A percentile compares a stretch with the other conserved stretches of the same genome.
These are phyloP conservation scores for Ptychadena robeensis DNA, from an alignment of 2,797 vertebrate genomes.

Conservation along the genomic window DNA sequence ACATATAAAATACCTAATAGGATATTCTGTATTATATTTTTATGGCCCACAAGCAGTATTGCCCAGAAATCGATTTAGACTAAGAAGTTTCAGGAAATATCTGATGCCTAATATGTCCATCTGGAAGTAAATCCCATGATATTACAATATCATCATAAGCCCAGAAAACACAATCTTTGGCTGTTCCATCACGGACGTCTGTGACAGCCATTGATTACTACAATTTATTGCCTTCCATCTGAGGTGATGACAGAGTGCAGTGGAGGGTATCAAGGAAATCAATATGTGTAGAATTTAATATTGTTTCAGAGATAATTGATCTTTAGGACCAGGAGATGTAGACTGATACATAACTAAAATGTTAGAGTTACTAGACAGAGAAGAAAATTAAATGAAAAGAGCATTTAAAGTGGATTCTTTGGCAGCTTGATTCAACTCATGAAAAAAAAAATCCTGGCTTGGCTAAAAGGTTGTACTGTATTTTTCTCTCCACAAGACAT, in stretches of 20 bases:
- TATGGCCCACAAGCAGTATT: not conserved
- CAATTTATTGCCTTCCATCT: not conserved
- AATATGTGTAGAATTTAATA: conserved; percentile 11
- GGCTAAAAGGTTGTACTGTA: too few relatives aligned
- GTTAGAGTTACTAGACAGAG: not conserved
- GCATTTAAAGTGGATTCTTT: too few relatives aligned
- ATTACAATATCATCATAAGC: not conserved
- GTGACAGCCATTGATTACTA: conserved; percentile 7
- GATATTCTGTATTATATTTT: too few relatives aligned
- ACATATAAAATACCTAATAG: too few relatives aligned
- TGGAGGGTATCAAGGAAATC: conserved; percentile 9
- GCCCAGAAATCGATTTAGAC: not conserved
- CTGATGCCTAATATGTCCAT: not conserved
- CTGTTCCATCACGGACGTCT: not conserved
- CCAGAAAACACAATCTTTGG: not conserved
- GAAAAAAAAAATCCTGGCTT: too few relatives aligned
- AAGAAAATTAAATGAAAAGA: not conserved
- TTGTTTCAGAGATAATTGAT: not conserved
- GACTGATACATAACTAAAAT: not conserved
- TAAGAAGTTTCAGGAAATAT: not conserved
- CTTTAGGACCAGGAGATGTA: not conserved
- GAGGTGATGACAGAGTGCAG: conserved; percentile 12
- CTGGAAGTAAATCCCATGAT: not conserved
- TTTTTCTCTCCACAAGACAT: too few relatives aligned
- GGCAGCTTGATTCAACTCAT: too few relatives aligned